Percentiles rank a stretch among this genome's conserved stretches.
phyloP scores from a whole-genome alignment of 2,113 vertebrate genomes.

The Zapornia atra region DNA sequence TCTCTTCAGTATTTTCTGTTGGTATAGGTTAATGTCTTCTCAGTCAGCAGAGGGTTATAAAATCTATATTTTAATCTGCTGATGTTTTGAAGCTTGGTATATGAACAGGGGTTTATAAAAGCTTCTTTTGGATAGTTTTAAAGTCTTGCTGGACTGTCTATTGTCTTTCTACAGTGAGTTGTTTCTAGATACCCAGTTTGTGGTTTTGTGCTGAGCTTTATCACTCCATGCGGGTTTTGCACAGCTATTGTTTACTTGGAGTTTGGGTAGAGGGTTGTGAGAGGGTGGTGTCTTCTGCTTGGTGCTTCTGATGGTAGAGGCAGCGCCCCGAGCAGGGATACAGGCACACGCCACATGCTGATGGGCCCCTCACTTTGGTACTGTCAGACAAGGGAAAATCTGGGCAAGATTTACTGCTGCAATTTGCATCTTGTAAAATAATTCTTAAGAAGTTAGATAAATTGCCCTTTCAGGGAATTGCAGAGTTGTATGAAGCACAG shows the following conservation, averaged over 20 bases:
- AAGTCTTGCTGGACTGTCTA: neutral
- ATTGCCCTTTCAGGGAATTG: neutral
- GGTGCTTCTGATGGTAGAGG: neutral
- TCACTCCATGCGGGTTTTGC: neutral
- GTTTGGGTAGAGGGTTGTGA: neutral
- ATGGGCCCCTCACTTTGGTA: accelerated
- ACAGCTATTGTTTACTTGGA: neutral
- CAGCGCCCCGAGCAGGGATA: neutral
- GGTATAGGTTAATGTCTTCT: neutral
- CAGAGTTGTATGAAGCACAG: neutral
- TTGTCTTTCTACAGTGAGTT: neutral
- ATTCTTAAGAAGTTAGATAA: neutral
- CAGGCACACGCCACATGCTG: accelerated
- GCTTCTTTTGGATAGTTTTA: neutral
- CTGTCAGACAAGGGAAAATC: neutral
- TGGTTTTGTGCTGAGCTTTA: neutral
- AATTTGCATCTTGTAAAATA: neutral
- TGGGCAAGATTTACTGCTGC: neutral
- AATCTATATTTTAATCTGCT: neutral
- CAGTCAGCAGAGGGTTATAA: neutral
- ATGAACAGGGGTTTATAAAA: neutral
- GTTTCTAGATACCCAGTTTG: neutral
- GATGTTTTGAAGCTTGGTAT: neutral
- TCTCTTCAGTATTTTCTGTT: neutral
- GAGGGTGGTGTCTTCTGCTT: neutral